phyloP scores from a whole-genome alignment of 2,113 vertebrate genomes.

The Syngnathus floridae region DNA sequence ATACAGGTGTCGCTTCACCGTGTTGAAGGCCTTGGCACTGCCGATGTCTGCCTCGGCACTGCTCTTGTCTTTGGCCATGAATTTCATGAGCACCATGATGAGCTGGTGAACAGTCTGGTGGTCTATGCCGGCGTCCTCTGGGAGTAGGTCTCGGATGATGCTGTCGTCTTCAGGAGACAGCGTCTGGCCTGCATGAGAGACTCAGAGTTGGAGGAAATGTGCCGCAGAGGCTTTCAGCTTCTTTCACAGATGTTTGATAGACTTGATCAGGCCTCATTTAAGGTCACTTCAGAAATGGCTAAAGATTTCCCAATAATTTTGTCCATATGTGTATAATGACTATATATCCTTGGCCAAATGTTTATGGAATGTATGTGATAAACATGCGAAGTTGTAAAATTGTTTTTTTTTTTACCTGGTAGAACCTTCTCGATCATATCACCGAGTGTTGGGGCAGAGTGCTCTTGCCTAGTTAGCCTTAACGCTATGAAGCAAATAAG shows the following conservation, averaged over 20 bases:
- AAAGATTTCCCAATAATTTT: too few species aligned
- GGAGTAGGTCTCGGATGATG: conserved; percentile 86
- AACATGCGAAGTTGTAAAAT: neutral
- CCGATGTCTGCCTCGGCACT: conserved; percentile 90
- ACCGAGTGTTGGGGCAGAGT: conserved; percentile 91
- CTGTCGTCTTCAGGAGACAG: conserved; percentile 86
- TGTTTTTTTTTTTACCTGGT: conserved; percentile 61
- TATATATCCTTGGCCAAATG: neutral
- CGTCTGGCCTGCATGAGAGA: conserved; percentile 71
- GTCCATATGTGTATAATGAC: too few species aligned
- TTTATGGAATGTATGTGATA: neutral
- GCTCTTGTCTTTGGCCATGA: conserved; percentile 96
- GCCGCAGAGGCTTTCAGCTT: neutral
- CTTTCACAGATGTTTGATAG: too few species aligned
- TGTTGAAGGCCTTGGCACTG: conserved; percentile 97
- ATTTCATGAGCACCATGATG: conserved; percentile 98
- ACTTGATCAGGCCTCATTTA: too few species aligned
- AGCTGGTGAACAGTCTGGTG: conserved; percentile 98
- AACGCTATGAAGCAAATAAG: conserved; percentile 82
- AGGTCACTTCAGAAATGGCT: too few species aligned
- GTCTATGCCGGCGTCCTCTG: conserved; percentile 92
- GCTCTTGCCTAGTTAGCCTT: conserved; percentile 93
- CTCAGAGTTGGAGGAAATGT: conserved; percentile 48
- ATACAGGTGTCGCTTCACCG: conserved; percentile 92
- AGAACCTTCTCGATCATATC: conserved; percentile 77